Conservation (phyloP, 30 jellyfish, hydroid and myxozoan species). For the Phacellophora camtschatica region DNA sequence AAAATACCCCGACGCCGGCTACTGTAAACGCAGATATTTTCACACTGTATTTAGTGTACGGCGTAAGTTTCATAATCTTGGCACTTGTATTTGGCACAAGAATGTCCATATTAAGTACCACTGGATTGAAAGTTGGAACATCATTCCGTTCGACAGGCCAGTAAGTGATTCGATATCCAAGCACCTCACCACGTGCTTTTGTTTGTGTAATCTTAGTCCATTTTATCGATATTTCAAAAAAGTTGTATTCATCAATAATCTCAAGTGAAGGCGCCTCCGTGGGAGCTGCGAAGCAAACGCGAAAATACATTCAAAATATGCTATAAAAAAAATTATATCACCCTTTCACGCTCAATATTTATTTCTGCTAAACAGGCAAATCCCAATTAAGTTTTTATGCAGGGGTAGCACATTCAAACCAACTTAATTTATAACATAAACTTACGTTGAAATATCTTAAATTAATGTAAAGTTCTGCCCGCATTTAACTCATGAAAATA, state of each 20-base stretch:
- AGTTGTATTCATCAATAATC: not conserved
- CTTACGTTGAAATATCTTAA: no score
- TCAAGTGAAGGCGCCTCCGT: constrained; percentile 32
- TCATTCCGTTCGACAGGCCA: constrained; percentile 43
- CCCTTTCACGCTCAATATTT: no score
- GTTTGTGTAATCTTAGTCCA: constrained; percentile 26
- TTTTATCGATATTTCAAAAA: constrained; percentile 24
- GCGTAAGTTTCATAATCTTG: constrained; percentile 6
- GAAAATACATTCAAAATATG: no score
- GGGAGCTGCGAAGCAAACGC: no score
- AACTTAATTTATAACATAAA: no score
- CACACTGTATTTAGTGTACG: constrained; percentile 39
- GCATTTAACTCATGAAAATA: no score
- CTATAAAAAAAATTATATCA: no score
- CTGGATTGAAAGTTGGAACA: not conserved
- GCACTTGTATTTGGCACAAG: constrained; percentile 34
- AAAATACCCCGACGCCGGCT: constrained; percentile 50
- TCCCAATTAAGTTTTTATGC: no score
- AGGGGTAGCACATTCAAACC: no score
- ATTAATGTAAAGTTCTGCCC: no score
- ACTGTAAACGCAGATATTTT: constrained; percentile 43
- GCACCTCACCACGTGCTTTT: constrained; percentile 54
- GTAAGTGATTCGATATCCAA: constrained; percentile 32
- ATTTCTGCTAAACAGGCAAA: no score
- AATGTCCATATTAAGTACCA: not conserved